These are phyloP conservation scores for Achatina immaculata DNA, from an alignment of 1,140 invertebrate species.

Conservation along the genomic window DNA sequence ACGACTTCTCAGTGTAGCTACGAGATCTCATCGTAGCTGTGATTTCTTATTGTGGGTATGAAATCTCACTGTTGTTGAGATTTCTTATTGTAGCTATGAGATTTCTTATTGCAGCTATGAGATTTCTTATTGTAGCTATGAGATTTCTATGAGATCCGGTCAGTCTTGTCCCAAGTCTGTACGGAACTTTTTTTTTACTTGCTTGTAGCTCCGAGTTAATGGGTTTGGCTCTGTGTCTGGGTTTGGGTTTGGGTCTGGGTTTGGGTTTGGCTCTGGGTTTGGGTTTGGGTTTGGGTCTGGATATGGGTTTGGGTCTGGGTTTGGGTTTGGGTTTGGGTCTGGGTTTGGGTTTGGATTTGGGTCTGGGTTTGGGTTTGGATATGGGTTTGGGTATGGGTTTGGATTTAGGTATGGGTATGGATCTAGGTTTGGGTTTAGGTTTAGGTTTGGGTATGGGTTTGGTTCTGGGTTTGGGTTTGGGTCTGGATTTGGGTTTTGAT, in stretches of 20 bases:
- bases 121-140: too few species aligned
- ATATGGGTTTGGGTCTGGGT: not conserved
- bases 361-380: not conserved
- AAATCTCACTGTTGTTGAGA: too few species aligned
- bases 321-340: not conserved
- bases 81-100: too few species aligned
- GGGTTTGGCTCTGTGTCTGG: not conserved
- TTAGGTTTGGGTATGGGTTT: not conserved
- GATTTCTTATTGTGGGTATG: too few species aligned
- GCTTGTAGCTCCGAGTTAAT: too few species aligned
- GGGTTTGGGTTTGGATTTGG: not conserved
- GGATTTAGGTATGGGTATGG: not conserved
- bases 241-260: not conserved
- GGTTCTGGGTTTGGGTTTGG: not conserved
- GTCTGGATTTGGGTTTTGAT: slow-evolving; percentile 1
- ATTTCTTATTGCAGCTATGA: too few species aligned
- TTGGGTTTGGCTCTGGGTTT: not conserved
- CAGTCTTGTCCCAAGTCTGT: too few species aligned
- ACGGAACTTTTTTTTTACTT: too few species aligned
- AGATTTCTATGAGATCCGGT: too few species aligned
- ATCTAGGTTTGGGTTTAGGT: not conserved
- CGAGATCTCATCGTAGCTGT: too few species aligned
- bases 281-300: not conserved
- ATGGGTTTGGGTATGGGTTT: not conserved
- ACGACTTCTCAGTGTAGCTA: too few species aligned